A percentile compares a stretch with the other conserved stretches of the same genome.
These are phyloP conservation scores for Petrocephalus microphthalmus DNA, from an alignment of 2,113 vertebrate genomes.

Conservation along the genomic window DNA sequence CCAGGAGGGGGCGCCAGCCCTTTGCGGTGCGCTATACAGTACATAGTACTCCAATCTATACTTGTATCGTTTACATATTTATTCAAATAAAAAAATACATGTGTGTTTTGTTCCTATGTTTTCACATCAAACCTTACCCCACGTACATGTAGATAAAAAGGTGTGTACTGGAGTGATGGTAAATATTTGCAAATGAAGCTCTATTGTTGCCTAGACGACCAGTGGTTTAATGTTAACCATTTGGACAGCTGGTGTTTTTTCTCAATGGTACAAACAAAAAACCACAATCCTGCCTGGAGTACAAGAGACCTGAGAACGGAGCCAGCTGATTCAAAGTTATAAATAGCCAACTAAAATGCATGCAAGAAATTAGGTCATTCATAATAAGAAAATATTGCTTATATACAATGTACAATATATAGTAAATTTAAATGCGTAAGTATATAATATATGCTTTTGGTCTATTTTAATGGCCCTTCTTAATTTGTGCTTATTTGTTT, in stretches of 20 bases:
- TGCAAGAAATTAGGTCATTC: neutral
- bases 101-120: neutral
- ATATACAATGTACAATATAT: too few species aligned
- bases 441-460: too few species aligned
- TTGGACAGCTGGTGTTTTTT: neutral
- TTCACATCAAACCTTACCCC: neutral
- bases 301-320: neutral
- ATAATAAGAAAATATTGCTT: neutral
- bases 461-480: too few species aligned
- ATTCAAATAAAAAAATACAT: neutral
- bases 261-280: neutral
- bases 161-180: neutral
- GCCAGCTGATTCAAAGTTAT: neutral
- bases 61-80: neutral
- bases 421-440: too few species aligned
- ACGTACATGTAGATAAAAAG: neutral
- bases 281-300: neutral
- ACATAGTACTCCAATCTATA: neutral
- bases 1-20: neutral
- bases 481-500: too few species aligned
- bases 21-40: neutral
- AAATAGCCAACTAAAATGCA: neutral
- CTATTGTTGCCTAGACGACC: neutral
- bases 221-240: neutral
- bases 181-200: neutral